Evolutionary conservation across 1,140 invertebrate species (phyloP).

Genomic region (Reticulitermes speratus): DNA sequence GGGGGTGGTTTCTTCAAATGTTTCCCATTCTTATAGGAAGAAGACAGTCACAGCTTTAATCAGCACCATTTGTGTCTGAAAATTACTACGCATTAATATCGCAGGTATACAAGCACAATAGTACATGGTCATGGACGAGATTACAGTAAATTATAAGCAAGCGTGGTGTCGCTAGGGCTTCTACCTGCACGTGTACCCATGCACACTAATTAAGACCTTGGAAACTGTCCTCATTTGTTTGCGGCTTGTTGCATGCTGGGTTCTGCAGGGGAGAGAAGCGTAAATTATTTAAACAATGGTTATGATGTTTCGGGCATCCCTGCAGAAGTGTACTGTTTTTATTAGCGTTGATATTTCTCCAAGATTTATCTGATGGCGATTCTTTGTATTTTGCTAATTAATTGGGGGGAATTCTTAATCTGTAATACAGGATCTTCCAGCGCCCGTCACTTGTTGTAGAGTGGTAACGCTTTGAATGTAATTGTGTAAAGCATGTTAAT

Average conservation of each 20-base stretch:
- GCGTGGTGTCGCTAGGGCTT: not conserved
- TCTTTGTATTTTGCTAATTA: not conserved
- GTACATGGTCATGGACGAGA: not conserved
- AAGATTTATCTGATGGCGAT: not conserved
- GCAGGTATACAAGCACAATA: not conserved
- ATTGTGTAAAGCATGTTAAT: no score
- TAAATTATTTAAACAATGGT: not conserved
- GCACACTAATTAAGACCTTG: conserved; percentile 10
- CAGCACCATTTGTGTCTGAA: conserved; percentile 2
- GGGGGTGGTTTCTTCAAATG: not conserved
- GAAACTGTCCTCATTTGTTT: not conserved
- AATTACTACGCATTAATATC: not conserved
- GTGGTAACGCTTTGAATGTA: no score
- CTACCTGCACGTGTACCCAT: not conserved
- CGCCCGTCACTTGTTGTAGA: no score
- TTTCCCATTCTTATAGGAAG: not conserved
- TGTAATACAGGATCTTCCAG: no score
- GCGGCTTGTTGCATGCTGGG: not conserved
- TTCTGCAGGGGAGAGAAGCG: no score
- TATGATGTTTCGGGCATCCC: not conserved
- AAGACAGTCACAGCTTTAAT: not conserved
- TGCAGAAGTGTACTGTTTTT: not conserved
- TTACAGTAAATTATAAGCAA: conserved; percentile 7
- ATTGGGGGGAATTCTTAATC: not conserved
- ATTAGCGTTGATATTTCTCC: not conserved